Conservation (phyloP, 2,113 vertebrate genomes). For the Planiliza haematocheilus region DNA sequence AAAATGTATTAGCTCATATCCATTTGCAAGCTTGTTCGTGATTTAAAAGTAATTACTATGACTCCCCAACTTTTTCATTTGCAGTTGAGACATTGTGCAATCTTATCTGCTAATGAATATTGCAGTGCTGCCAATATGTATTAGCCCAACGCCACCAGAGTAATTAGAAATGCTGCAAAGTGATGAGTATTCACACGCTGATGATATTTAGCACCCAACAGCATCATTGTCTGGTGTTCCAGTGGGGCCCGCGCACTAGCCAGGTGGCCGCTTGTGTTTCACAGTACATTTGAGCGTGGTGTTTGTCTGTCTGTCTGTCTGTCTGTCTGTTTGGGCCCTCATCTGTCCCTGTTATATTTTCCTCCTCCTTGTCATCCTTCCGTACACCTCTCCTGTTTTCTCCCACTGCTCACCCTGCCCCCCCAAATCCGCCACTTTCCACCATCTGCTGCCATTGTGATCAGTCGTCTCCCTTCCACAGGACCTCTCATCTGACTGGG, state of each 20-base stretch:
- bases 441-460: conserved; percentile 98
- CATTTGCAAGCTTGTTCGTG: conserved; percentile 53
- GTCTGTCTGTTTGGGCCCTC: conserved; percentile 68
- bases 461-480: conserved; percentile 87
- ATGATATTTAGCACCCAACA: conserved; percentile 69
- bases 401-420: conserved; percentile 34
- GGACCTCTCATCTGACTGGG: conserved; percentile 84
- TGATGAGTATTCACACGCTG: conserved; percentile 70
- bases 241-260: conserved; percentile 45
- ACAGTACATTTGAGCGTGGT: conserved; percentile 87
- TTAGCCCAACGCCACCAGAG: conserved; percentile 66
- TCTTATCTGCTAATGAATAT: conserved; percentile 79
- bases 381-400: conserved; percentile 45
- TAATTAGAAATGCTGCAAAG: conserved; percentile 77
- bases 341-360: conserved; percentile 66
- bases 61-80: conserved; percentile 66
- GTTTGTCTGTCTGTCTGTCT: conserved; percentile 75
- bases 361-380: conserved; percentile 35
- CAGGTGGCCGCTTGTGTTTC: conserved; percentile 80
- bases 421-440: conserved; percentile 49
- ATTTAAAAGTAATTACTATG: conserved; percentile 67
- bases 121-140: conserved; percentile 72
- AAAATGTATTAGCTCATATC: conserved; percentile 46
- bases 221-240: conserved; percentile 61
- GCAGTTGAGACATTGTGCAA: conserved; percentile 58